These are phyloP conservation scores for Trachelus troglodyta DNA, from an alignment of 2,888 invertebrate species.

Conservation along the genomic window DNA sequence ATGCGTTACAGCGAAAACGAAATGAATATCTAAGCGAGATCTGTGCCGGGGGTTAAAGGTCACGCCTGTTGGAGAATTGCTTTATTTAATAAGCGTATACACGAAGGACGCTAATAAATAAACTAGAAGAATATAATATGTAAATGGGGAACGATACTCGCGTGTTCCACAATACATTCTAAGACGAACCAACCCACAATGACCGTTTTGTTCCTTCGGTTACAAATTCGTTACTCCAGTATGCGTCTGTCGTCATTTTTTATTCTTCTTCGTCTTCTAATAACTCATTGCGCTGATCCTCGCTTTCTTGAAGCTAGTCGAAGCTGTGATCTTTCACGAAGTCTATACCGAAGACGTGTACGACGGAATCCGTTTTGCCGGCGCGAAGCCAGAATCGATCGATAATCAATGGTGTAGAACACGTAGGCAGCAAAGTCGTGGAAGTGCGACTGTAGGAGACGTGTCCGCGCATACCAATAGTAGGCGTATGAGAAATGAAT, in stretches of 20 bases:
- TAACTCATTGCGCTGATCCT: not conserved
- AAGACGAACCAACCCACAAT: not conserved
- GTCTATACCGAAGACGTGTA: too few species aligned
- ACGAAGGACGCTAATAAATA: slow-evolving; percentile 54
- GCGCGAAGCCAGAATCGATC: not conserved
- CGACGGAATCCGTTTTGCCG: too few species aligned
- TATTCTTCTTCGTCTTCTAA: not conserved
- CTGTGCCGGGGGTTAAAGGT: slow-evolving; percentile 46
- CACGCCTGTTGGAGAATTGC: slow-evolving; percentile 54
- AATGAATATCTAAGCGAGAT: slow-evolving; percentile 53
- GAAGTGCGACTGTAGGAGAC: not conserved
- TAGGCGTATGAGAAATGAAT: not conserved
- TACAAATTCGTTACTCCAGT: not conserved
- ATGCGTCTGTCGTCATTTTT: slow-evolving; percentile 3
- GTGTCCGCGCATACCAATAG: not conserved
- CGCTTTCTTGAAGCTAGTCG: not conserved
- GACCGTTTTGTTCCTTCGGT: not conserved
- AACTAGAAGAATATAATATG: slow-evolving; percentile 43
- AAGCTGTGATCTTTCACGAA: too few species aligned
- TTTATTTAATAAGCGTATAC: slow-evolving; percentile 57
- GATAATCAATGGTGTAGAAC: not conserved
- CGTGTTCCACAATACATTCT: slow-evolving; percentile 3
- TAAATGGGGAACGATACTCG: not conserved
- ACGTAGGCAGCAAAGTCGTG: not conserved
- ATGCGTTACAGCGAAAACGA: slow-evolving; percentile 37